Base-by-base conservation (phyloP, 1,140 invertebrate genomes). In the Phortica variegata region DNA sequence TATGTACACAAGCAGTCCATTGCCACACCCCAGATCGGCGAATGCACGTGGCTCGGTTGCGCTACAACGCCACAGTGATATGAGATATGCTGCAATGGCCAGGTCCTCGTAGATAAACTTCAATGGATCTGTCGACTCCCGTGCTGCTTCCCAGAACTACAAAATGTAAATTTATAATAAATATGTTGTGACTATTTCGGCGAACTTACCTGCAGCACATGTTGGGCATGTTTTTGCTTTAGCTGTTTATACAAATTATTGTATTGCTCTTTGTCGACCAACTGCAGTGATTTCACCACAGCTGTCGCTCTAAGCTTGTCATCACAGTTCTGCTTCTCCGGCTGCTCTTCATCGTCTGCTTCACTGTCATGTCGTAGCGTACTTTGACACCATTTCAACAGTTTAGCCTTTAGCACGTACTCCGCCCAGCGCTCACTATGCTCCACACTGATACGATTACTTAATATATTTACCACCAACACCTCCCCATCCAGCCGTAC, bases 71-170 rank as follows among this genome's bases (percentile, higher is more conserved):
- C 90, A 93, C 0, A 93, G 56, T 26, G 92, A 78, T 20, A 97
- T 78, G 13, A 99, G 79, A 77, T 98, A 99, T 2, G 90, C 80
- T 12, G 94, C 93, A 62, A 98, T 98, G 5, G 91, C 93, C 48
- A 98, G 81, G 76, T 98, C 96, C 82, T 99, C 95, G 80, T 90
- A 95, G 5, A 99, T 90, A 82, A 91, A 97, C 78, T 98, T 98
- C 31, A 84, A 69, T 10, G 95, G 93, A 79, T 97, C 92, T 26
- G 95, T 98, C 55, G 82, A 87, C 78, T 97, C 92, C 15, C 71
- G 97, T 56, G 82, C 87, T 76, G 94, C 91, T 29, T 58, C 43
- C 71, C 71, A 74, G 13, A 57, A 54, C 16, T 59, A 21, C 19
- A 40, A 40, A 8, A 26, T 6, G 10, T 6, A 26, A 26, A 26